Evolutionary conservation across 2,113 vertebrate species (phyloP).

Genomic region (Bufo gargarizans): DNA sequence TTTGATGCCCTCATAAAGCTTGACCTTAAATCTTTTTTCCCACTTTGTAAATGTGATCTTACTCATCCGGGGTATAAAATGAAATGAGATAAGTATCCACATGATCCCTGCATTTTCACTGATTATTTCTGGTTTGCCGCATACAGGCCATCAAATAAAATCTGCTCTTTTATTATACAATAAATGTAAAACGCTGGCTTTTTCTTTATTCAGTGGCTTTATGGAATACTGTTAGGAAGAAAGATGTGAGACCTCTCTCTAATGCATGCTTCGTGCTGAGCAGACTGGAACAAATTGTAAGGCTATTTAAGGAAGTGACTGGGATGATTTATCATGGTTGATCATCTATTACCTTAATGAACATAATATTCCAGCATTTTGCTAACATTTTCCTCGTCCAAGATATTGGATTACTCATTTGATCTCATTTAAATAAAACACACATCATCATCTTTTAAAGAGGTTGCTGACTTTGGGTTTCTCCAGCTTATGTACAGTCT

Average conservation of each 20-base stretch:
- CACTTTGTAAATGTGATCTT: neutral
- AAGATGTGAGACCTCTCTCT: slow-evolving; percentile 24
- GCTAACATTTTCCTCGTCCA: slow-evolving; percentile 12
- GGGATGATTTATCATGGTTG: slow-evolving; percentile 14
- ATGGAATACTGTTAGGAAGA: neutral
- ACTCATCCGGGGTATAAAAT: neutral
- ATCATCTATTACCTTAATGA: slow-evolving; percentile 44
- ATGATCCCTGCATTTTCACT: neutral
- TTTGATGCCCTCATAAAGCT: neutral
- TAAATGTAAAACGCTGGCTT: slow-evolving; percentile 18
- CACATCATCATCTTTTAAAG: slow-evolving; percentile 32
- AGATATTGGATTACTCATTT: slow-evolving; percentile 37
- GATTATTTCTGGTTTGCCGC: neutral
- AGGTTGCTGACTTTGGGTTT: slow-evolving; percentile 24
- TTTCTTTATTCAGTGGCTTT: slow-evolving; percentile 26
- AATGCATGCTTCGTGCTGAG: slow-evolving; percentile 21
- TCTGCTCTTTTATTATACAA: slow-evolving; percentile 31
- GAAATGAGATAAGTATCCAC: neutral
- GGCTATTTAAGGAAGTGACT: slow-evolving; percentile 41
- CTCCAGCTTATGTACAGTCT: neutral
- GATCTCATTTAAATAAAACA: slow-evolving; percentile 45
- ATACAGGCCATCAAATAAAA: neutral
- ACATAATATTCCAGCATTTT: slow-evolving; percentile 35
- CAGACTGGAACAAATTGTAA: slow-evolving; percentile 35
- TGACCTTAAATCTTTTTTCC: neutral